phyloP scores from a whole-genome alignment of 2,888 invertebrate genomes.

The Bruchidius siliquastri region DNA sequence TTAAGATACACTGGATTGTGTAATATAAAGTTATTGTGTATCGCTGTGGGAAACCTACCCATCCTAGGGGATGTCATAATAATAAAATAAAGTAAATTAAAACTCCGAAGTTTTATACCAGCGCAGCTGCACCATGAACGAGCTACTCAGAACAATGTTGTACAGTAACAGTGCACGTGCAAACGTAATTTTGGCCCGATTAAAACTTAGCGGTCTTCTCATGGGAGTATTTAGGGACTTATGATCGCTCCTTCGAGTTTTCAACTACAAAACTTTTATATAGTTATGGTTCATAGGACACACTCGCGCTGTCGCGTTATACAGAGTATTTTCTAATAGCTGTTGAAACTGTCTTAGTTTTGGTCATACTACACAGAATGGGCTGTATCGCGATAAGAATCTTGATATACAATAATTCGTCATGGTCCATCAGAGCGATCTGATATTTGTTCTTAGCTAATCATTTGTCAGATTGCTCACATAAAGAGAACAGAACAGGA shows the following conservation, averaged over 20 bases:
- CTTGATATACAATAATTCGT: no score
- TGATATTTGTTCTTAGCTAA: no score
- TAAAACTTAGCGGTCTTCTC: not conserved
- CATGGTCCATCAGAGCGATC: no score
- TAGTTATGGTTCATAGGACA: slow-evolving; percentile 13
- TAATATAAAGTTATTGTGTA: no score
- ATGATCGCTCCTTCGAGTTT: slow-evolving; percentile 21
- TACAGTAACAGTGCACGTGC: not conserved
- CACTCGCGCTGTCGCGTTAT: not conserved
- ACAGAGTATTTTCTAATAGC: not conserved
- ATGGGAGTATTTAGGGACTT: slow-evolving; percentile 18
- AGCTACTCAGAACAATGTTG: not conserved
- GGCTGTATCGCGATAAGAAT: no score
- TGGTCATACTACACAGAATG: no score
- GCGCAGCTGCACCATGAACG: not conserved
- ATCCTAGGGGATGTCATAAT: not conserved
- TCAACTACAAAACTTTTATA: slow-evolving; percentile 24
- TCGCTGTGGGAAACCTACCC: not conserved
- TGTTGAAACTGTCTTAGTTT: no score
- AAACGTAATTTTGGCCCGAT: not conserved
- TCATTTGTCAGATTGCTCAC: no score
- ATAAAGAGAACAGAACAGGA: no score
- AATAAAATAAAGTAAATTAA: not conserved
- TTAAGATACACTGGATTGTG: no score
- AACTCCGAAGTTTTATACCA: not conserved